These are phyloP conservation scores for Eidolon helvum DNA, from an alignment of 2,113 vertebrate genomes.

Conservation along the genomic window DNA sequence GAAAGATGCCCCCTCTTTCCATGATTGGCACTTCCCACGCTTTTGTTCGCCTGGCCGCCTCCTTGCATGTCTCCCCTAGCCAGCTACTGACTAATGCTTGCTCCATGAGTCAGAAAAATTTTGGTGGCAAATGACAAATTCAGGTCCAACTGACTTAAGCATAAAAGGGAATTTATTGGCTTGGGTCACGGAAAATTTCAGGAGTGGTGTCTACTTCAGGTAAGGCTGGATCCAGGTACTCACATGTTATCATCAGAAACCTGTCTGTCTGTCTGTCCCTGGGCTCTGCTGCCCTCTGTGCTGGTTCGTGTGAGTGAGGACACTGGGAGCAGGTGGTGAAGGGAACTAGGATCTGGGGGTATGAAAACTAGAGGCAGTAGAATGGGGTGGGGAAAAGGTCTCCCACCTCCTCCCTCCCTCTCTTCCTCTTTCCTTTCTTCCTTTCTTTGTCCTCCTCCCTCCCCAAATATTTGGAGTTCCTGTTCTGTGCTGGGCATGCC, in stretches of 20 bases:
- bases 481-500: background rate
- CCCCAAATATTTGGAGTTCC: no score
- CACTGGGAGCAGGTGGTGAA: background rate
- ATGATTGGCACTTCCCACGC: background rate
- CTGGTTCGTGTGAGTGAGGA: background rate
- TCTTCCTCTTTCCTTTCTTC: background rate
- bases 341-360: no score
- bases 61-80: rapidly evolving
- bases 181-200: background rate
- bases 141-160: background rate
- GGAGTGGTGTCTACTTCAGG: background rate
- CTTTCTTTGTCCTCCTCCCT: background rate
- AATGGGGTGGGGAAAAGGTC: background rate
- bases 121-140: background rate
- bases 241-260: background rate
- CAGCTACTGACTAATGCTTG: background rate
- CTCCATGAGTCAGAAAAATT: background rate
- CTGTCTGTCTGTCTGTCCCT: background rate
- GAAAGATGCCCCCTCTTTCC: no score
- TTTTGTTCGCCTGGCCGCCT: background rate
- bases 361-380: background rate
- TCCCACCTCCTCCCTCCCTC: no score
- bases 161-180: background rate
- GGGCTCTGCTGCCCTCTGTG: background rate
- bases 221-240: background rate